Evolutionary conservation across 2,797 vertebrate species (phyloP), one percentile per base, ranked within the genome.

Genomic region (Platyrinchus mystaceus): DNA sequence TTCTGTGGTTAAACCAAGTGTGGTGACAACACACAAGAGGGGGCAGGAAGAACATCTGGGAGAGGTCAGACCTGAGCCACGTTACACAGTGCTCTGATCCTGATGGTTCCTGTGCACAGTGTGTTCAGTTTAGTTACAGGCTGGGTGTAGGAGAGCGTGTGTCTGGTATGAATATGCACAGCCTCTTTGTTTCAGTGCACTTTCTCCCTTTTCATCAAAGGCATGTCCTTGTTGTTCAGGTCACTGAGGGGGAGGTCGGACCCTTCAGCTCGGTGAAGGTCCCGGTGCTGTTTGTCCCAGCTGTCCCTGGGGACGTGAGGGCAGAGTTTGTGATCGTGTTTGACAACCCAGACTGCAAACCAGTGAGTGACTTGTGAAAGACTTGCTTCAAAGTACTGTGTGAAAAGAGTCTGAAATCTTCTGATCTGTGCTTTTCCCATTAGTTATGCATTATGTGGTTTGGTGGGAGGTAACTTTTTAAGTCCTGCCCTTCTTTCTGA

Each of bases 251-350:
- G 19, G 97, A 98, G 53, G 97, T 99, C 9, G 97, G 97, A 84
- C 98, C 99, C 67, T 99, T 99, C 96, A 95, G 98, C 93, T 98
- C 98, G 14, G 28, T 98, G 95, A 98, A 97, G 84, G 97, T 99
- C 79, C 98, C 98, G 8, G 5, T 99, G 23, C 6, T 98, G 32
- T 99, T 99, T 97, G 98, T 96, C 16, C 99, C 99, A 8, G 92
- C 97, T 14, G 26, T 98, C 83, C 98, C 98, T 22, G 99, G 99
- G 89, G 96, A 97, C 0, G 94, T 95, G 37, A 96, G 63, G 63
- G 93, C 97, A 67, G 96, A 97, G 43, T 98, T 99, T 95, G 92
- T 98, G 93, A 98, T 99, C 53, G 17, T 36, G 7, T 99, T 99
- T 97, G 98, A 98, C 28, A 97, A 98, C 80, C 67, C 90, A 6